phyloP scores from a whole-genome alignment of 2,113 vertebrate genomes.

The Junco hyemalis region DNA sequence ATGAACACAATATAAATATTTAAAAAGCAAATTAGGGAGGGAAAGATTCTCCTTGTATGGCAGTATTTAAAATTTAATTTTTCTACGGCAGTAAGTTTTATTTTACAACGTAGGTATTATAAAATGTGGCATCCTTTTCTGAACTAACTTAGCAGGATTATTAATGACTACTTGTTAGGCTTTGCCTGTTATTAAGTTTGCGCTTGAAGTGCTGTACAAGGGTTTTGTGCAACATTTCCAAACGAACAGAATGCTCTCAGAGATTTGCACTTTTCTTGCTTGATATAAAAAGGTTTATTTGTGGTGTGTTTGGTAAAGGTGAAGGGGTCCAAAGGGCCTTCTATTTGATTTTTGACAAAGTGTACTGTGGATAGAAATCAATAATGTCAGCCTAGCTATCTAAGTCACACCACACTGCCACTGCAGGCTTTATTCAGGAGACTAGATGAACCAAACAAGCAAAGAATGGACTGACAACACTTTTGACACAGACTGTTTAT shows the following conservation, averaged over 20 bases:
- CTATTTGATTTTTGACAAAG: conserved; percentile 99
- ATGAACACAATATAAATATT: conserved; percentile 65
- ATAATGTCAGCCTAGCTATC: conserved; percentile 88
- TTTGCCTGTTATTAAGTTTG: conserved; percentile 64
- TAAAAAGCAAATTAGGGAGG: conserved; percentile 63
- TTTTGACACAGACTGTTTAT: conserved; percentile 95
- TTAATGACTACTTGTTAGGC: conserved; percentile 69
- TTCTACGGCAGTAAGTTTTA: background rate
- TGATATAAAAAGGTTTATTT: conserved; percentile 85
- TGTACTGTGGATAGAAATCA: conserved; percentile 95
- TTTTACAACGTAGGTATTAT: background rate
- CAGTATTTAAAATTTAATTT: conserved; percentile 57
- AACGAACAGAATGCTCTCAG: conserved; percentile 49
- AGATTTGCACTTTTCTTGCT: conserved; percentile 66
- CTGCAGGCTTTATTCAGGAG: conserved; percentile 79
- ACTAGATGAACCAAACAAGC: conserved; percentile 94
- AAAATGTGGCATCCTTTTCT: conserved; percentile 32
- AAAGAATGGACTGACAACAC: conserved; percentile 92
- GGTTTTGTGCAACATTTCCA: conserved; percentile 61
- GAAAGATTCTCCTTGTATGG: conserved; percentile 36
- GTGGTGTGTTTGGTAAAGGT: conserved; percentile 94
- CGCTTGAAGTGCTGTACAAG: background rate
- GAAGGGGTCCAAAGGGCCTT: conserved; percentile 94
- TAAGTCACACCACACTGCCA: conserved; percentile 76
- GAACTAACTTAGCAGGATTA: conserved; percentile 58